phyloP scores from a whole-genome alignment of 2,888 invertebrate genomes.

The Protonemura montana region DNA sequence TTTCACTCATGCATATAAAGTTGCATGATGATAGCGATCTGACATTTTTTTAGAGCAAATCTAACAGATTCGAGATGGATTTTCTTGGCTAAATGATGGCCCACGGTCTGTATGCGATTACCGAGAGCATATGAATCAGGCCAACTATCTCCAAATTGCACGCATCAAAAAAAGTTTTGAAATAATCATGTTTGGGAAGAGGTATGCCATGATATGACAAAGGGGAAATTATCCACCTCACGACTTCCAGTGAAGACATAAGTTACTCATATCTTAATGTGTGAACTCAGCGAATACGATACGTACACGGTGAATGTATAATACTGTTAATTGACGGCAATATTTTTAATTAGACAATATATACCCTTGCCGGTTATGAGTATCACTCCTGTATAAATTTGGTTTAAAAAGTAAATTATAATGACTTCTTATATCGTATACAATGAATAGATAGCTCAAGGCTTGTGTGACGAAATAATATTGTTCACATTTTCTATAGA shows the following conservation, averaged over 20 bases:
- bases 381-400: neutral
- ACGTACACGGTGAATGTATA: slow-evolving; percentile 23
- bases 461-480: slow-evolving; percentile 40
- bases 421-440: neutral
- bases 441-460: slow-evolving; percentile 27
- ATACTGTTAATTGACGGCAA: slow-evolving; percentile 15
- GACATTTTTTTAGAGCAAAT: neutral
- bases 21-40: neutral
- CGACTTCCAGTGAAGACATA: neutral
- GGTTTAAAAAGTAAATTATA: slow-evolving; percentile 12
- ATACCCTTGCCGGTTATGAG: neutral
- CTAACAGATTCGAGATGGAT: neutral
- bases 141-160: neutral
- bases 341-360: slow-evolving; percentile 29
- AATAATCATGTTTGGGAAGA: neutral
- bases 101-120: neutral
- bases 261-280: neutral
- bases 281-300: slow-evolving; percentile 16
- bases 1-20: neutral
- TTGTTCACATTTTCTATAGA: slow-evolving; percentile 9
- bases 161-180: neutral
- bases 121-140: neutral
- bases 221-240: neutral
- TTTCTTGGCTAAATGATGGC: neutral
- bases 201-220: neutral